Evolutionary conservation across 2,888 invertebrate species (phyloP), one percentile per base, ranked within the genome.

Genomic region (Rapana venosa): DNA sequence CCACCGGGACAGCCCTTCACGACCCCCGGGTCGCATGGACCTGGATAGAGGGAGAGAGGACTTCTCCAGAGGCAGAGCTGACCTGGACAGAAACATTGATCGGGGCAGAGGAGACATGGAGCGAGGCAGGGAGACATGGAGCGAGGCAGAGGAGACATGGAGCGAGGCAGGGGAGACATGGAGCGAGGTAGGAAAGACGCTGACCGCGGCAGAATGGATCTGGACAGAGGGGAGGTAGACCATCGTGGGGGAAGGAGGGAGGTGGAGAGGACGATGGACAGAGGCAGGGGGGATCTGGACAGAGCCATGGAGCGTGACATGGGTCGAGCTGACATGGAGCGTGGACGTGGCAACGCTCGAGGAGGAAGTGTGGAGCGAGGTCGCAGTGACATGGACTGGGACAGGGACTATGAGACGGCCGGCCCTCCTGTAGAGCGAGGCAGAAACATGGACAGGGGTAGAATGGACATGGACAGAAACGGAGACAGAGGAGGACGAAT

Each of bases 21-120:
- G 83, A 8, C 88, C 61, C 35, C 13, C 58, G 6, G 88, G 79
- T 32, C 81, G 83, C 1, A 26, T 66, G 36, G 83, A 83, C 20
- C 20, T 35, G n/a, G 83, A 36, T 66, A 66, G 88, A 84, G 79
- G 88, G 74, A 66, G 84, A 86, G 70, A 47, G 58, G 77, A 58
- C 81, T 56, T 30, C 32, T 26, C 26, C 47, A 88, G 87, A 36
- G 90, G 66, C n/a, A 89, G 56, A 30, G 88, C 61, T 22, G 81
- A 26, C 61, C 61, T 56, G 58, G 90, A 86, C n/a, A 70, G 74
- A 87, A 61, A 22, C 74, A 81, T 61, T n/a, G 90, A 90, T 36
- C 79, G 90, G 47, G 89, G 84, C 26, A 30, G 32, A 35, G 85
- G 15, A 17, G 89, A 74, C 15, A 36, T 32, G 56, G 56, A 70